Base-by-base conservation (phyloP, 2,797 vertebrate species). In the Sebastes hubbsi region DNA sequence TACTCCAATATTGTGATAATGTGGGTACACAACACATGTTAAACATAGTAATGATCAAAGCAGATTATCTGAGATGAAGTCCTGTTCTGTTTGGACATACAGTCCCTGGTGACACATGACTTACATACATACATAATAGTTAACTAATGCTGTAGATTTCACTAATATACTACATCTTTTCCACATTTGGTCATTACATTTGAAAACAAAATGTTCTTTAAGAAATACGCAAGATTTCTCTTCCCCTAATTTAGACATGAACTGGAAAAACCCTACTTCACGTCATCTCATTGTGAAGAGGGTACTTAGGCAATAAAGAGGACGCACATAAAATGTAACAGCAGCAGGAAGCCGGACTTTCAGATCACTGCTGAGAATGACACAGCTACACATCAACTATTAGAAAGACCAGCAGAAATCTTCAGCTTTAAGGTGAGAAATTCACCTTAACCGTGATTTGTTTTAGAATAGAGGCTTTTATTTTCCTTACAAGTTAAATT, bases 371-470 rank as follows among this genome's bases (percentile, higher is more conserved):
- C 18, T 42, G 27, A 52, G 29, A 72, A 49, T 20, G 60, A 63
- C 34, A 63, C 49, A 56, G 36, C 32, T 5, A 46, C 66, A 46
- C 75, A 25, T 27, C 72, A 29, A 36, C 55, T 18, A 30, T 18
- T 24, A 67, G 32, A 61, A n/a, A 36, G 1, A 42, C 38, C 5
- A 30, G 2, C 29, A 72, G 29, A 46, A 54, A 20, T 16, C 25
- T 13, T 22, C 46, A 29, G 11, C 22, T 67, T 25, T 6, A 54
- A 89, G 90, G 92, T 93, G 13, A 91, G 83, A 69, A 25, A 32
- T 20, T 20, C 2, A 29, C 4, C 25, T 25, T 25, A 25, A 25
- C 25, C 25, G 3, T 20, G 8, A 4, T 73, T 46, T 38, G 6
- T 16, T 69, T 56, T 60, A n/a, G 71, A 68, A 58, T 4, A 24